Percentiles rank a stretch among this genome's conserved stretches.
Conservation (phyloP, 1,140 invertebrate genomes). For the Eupristina koningsbergeri region DNA sequence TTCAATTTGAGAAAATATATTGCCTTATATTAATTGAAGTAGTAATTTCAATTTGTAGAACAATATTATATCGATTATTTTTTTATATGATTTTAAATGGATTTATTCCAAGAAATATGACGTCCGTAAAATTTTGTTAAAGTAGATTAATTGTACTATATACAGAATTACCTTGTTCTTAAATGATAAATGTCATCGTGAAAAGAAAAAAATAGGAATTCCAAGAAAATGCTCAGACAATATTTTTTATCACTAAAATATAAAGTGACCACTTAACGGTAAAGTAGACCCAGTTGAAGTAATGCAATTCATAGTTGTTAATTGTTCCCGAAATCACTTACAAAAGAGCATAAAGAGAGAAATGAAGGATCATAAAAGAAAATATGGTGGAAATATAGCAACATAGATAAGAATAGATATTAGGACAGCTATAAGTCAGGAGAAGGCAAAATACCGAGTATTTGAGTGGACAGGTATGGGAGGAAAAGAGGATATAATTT, state of each 20-base stretch:
- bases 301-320: not conserved
- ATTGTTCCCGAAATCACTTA: slow-evolving; percentile 21
- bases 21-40: not conserved
- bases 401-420: slow-evolving; percentile 5
- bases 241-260: not conserved
- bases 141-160: not conserved
- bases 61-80: no score
- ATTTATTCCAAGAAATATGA: not conserved
- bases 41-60: not conserved
- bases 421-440: not conserved
- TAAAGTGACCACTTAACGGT: slow-evolving; percentile 1
- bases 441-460: not conserved
- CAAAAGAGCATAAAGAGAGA: not conserved
- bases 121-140: not conserved
- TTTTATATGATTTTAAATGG: not conserved
- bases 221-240: not conserved
- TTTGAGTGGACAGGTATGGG: no score
- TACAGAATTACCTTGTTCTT: not conserved
- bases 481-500: not conserved
- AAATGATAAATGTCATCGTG: not conserved
- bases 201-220: not conserved
- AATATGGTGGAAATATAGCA: not conserved
- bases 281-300: not conserved
- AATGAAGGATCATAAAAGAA: not conserved
- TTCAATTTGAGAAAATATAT: no score